These are phyloP conservation scores for Halcyon smyrnensis DNA, from an alignment of 2,797 vertebrate genomes.

Conservation along the genomic window DNA sequence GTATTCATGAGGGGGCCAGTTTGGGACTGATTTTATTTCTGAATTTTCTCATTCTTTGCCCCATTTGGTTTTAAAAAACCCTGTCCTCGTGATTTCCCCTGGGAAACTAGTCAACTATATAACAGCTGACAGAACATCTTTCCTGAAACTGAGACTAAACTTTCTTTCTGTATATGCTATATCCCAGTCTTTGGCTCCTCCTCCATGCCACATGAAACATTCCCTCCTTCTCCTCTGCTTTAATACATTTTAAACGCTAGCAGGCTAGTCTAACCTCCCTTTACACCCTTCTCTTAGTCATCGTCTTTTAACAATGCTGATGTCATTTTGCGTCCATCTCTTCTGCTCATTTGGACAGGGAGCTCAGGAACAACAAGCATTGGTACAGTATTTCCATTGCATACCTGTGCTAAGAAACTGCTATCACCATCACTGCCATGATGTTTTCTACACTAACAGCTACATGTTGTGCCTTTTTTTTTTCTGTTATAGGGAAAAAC, in stretches of 20 bases:
- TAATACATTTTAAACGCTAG: not conserved
- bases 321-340: not conserved
- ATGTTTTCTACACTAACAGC: not conserved
- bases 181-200: conserved; percentile 4
- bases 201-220: not conserved
- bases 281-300: not conserved
- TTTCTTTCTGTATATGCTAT: conserved; percentile 8
- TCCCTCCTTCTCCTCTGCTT: not conserved
- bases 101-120: not conserved
- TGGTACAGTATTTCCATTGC: rapidly evolving
- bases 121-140: conserved; percentile 34
- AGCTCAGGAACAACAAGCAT: not conserved
- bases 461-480: not conserved
- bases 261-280: not conserved
- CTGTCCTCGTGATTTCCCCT: not conserved
- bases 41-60: conserved; percentile 25
- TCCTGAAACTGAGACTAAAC: conserved; percentile 41
- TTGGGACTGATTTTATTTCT: not conserved
- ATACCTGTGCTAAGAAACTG: not conserved
- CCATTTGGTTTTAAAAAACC: conserved; percentile 4
- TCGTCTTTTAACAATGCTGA: not conserved
- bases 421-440: rapidly evolving
- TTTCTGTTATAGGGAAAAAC: not conserved
- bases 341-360: not conserved
- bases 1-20: rapidly evolving